Percentiles rank a stretch among this genome's conserved stretches.
Evolutionary conservation across 2,797 vertebrate genomes (phyloP).

Genomic region (Heteromormyrus szaboi): DNA sequence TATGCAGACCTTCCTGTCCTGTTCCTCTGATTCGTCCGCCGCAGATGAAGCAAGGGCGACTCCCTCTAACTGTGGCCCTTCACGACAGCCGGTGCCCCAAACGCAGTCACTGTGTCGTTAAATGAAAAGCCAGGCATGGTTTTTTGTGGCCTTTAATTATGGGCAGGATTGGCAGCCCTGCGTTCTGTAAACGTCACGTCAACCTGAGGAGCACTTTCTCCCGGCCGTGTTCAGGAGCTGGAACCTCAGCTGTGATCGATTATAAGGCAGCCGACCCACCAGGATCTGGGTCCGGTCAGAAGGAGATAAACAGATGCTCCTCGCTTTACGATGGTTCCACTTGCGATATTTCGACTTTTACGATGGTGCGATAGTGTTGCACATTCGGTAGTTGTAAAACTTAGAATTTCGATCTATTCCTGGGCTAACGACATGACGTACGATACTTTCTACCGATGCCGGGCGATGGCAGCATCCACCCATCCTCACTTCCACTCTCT

Average conservation of each 20-base stretch:
- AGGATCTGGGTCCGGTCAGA: neutral
- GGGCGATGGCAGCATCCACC: neutral
- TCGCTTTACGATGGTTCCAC: neutral
- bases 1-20: neutral
- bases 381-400: neutral
- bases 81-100: neutral
- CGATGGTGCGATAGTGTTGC: neutral
- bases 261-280: constrained; percentile 14
- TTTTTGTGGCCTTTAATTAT: constrained; percentile 35
- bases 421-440: neutral
- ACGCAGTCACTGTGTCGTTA: neutral
- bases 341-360: neutral
- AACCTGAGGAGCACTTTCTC: constrained; percentile 21
- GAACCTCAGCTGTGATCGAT: constrained; percentile 25
- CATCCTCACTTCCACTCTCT: neutral
- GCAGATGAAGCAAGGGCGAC: neutral
- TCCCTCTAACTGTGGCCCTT: neutral
- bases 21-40: neutral
- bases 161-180: constrained; percentile 21
- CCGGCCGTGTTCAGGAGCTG: constrained; percentile 25
- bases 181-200: constrained; percentile 21
- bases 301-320: neutral
- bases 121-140: constrained; percentile 23
- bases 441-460: neutral
- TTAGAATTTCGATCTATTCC: neutral